Evolutionary conservation across 1,140 invertebrate species (phyloP).

Genomic region (Zaprionus nigranus): DNA sequence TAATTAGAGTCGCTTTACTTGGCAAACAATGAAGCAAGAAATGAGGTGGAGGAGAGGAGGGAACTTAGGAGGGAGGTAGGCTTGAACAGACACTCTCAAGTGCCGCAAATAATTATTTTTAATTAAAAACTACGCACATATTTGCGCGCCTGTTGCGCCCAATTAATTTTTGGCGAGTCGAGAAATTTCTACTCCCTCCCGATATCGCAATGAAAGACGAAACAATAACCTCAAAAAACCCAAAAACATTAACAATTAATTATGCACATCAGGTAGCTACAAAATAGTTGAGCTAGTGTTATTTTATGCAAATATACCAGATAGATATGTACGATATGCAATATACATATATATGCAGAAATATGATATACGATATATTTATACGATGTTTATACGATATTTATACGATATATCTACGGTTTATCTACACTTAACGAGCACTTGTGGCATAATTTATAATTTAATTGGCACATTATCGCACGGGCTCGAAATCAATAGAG

Average conservation of each 20-base stretch:
- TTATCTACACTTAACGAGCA: slow-evolving; percentile 28
- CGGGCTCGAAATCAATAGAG: background rate
- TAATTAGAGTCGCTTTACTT: slow-evolving; percentile 69
- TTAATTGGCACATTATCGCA: slow-evolving; percentile 64
- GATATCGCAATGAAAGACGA: background rate
- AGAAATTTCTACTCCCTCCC: slow-evolving; percentile 23
- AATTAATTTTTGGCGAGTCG: slow-evolving; percentile 51
- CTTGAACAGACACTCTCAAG: background rate
- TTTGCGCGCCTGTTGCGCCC: slow-evolving; percentile 59
- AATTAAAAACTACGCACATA: slow-evolving; percentile 63
- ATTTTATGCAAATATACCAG: slow-evolving; percentile 16
- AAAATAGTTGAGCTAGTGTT: slow-evolving; percentile 14
- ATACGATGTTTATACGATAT: background rate
- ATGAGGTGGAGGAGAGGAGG: background rate
- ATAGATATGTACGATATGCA: background rate
- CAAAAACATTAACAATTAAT: slow-evolving; percentile 39
- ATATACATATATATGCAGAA: slow-evolving; percentile 1
- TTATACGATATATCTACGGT: background rate
- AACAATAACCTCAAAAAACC: slow-evolving; percentile 51
- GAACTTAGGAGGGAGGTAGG: background rate
- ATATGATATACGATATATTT: background rate
- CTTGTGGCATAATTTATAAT: slow-evolving; percentile 52
- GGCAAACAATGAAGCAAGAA: slow-evolving; percentile 12
- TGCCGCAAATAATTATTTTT: slow-evolving; percentile 68
- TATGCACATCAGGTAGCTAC: slow-evolving; percentile 56